Base-by-base conservation (phyloP, 1,140 invertebrate species). In the Diplogasteroides magnus region DNA sequence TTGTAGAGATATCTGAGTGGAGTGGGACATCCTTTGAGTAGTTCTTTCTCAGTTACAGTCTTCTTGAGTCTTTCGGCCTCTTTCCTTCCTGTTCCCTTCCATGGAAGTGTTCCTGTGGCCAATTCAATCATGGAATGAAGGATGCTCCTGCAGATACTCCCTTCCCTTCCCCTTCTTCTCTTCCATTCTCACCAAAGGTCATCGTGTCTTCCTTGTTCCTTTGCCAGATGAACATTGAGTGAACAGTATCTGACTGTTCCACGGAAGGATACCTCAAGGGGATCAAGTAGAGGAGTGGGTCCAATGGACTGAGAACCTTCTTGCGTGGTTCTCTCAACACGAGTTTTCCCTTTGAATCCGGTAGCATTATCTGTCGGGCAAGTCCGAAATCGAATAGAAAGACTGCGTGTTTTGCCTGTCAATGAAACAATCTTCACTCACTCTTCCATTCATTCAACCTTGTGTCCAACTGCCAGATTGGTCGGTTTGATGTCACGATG, bases 201-300 rank as follows among this genome's bases (percentile, higher is more conserved):
- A 84, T 98, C 96, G 82, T 37, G 55, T 23, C 63, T 48, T 15
- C 48, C 63, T 28, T 25, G 72, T 63, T 74, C 88, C 84, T 94
- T 93, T 86, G 98, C 98, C 82, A 93, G 93, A 84, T 98, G 96
- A 61, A 95, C 95, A 87, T 97, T 98, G 27, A 98, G 90, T 25
- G 94, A 97, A 64, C 96, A 96, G 86, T 98, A 99, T 37, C 96
- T 88, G 13, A 98, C 95, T 32, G 96, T 98, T 77, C 95, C 96
- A 77, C 96, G 87, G 62, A 79, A 79, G 28, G 69, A 63, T 27
- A 32, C 69, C 55, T 31, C 2, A n/a, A 26, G 13, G 13, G 15
- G 13, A 14, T 61, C 59, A n/a, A n/a, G n/a, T 15, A 27, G n/a
- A 31, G 28, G 32, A 57, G 32, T 58, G 1, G 25, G 31, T 14